Evolutionary conservation across 2,113 vertebrate species (phyloP).

Genomic region (Canis aureus): DNA sequence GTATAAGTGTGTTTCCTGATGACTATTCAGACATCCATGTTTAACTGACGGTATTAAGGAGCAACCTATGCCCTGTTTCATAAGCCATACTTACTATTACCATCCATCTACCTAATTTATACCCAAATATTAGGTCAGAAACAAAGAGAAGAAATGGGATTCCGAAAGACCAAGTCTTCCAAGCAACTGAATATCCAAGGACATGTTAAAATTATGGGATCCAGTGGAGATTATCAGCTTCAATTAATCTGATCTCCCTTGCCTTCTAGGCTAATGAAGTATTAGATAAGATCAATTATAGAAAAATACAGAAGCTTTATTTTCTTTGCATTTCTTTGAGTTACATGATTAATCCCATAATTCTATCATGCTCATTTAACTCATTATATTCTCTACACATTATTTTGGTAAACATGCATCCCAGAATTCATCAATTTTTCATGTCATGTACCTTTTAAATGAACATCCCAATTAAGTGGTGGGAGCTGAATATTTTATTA

Average conservation of each 20-base stretch:
- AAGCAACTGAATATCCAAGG: background rate
- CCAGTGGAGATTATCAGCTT: background rate
- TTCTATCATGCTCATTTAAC: background rate
- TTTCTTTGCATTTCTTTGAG: background rate
- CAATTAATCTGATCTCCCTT: background rate
- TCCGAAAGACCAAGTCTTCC: background rate
- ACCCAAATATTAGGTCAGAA: background rate
- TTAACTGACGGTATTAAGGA: background rate
- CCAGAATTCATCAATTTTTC: background rate
- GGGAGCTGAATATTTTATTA: background rate
- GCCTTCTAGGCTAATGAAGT: background rate
- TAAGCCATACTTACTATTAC: background rate
- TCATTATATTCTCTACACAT: background rate
- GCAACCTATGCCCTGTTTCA: background rate
- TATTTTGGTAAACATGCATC: background rate
- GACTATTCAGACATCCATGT: background rate
- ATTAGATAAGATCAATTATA: background rate
- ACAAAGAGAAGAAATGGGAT: background rate
- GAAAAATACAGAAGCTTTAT: background rate
- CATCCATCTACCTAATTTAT: background rate
- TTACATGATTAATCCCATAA: background rate
- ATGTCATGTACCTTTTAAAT: background rate
- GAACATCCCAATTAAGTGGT: background rate
- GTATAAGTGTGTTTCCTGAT: background rate
- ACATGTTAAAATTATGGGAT: background rate